phyloP scores from a whole-genome alignment of 1,140 invertebrate species.

The Macrosteles quadrilineatus region DNA sequence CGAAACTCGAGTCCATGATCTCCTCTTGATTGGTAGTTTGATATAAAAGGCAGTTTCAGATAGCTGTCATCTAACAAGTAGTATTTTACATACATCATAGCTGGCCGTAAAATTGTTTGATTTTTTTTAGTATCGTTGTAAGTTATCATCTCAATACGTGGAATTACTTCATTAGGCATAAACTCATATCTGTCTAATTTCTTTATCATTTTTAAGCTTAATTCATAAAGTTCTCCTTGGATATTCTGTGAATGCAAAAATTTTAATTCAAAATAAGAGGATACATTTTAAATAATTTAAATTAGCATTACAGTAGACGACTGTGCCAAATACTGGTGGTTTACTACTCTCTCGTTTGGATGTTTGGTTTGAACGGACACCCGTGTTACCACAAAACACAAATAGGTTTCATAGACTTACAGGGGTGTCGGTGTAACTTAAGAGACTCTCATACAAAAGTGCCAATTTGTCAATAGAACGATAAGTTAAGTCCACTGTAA shows the following conservation, averaged over 20 bases:
- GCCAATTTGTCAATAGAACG: too few species aligned
- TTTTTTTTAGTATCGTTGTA: background rate
- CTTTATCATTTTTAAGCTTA: background rate
- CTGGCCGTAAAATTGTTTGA: background rate
- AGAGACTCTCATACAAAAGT: too few species aligned
- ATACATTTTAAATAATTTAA: too few species aligned
- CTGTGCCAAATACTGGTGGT: too few species aligned
- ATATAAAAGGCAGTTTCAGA: background rate
- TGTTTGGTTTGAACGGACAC: too few species aligned
- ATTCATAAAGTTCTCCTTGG: slow-evolving; percentile 2
- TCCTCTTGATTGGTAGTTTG: background rate
- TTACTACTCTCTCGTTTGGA: too few species aligned
- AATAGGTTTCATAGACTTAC: too few species aligned
- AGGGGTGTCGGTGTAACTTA: too few species aligned
- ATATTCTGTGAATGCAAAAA: background rate
- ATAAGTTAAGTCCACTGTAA: too few species aligned
- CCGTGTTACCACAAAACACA: too few species aligned
- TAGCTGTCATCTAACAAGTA: background rate
- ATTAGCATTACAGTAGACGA: too few species aligned
- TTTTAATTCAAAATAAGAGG: too few species aligned
- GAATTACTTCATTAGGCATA: background rate
- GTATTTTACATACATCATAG: background rate
- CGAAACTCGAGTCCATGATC: background rate
- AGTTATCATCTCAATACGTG: background rate
- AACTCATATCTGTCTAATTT: slow-evolving; percentile 5